Base-by-base conservation (phyloP, 1,140 invertebrate genomes). In the Sarcophaga peregrina region DNA sequence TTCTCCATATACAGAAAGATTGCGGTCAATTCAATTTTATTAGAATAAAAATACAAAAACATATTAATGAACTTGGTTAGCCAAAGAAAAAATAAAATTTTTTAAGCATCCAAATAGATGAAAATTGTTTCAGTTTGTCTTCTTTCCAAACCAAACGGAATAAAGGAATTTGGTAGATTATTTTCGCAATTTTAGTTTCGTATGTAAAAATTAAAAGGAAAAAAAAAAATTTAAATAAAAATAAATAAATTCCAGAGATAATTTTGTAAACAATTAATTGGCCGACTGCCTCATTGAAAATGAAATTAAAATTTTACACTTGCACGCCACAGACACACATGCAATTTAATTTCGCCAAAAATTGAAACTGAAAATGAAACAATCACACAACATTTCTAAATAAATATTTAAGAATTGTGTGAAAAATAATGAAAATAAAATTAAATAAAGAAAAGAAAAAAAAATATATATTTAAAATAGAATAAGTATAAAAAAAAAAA, bases 191-290 rank as follows among this genome's bases (percentile, higher is more conserved):
- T 37, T 37, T 37, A 37, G 25, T 37, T 37, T 37, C 4, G 25
- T 37, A 37, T 37, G 25, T 37, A 2, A 37, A 37, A 37, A 37
- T 37, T 37, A 37, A 4, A 37, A 37, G 25, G 25, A 37, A 37
- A 37, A 37, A 37, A 4, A 37, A 68, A 68, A 68, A 68, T 52
- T 3, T 1, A 68, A 68, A 20, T 20, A 68, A 20, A 20, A 68
- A 37, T 37, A 68, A 68, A 25, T 25, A 68, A 68, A 68, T 68
- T 68, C 62, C 62, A 68, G 6, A 68, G 7, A 17, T 20, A 15
- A 68, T 68, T 25, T 68, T 68, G 62, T 68, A 68, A 68, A 68
- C 62, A 68, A 68, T 68, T 68, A 68, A 68, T 68, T 58, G 54
- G 54, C 54, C 3, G 54, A n/a, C 54, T 68, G 62, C 62, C 62